These are phyloP conservation scores for Peromyscus maniculatus DNA, from an alignment of 2,113 vertebrate species.

Conservation along the genomic window DNA sequence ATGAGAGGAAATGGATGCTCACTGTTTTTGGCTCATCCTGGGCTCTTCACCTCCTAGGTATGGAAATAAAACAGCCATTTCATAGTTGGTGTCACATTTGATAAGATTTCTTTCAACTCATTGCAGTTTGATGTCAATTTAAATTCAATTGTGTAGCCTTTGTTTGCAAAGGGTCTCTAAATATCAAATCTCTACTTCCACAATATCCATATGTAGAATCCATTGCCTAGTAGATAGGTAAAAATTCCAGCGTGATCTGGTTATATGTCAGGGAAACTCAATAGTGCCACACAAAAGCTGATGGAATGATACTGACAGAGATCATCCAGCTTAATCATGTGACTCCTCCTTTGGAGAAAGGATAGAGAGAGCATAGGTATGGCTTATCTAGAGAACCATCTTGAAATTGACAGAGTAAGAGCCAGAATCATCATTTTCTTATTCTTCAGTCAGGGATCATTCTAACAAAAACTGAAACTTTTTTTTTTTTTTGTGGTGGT, in stretches of 20 bases:
- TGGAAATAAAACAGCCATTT: neutral
- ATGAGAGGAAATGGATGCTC: neutral
- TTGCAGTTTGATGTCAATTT: neutral
- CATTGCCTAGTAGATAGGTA: neutral
- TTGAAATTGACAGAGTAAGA: neutral
- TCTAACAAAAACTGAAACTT: neutral
- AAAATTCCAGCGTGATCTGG: neutral
- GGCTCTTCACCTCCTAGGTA: neutral
- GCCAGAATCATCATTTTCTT: neutral
- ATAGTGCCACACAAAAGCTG: neutral
- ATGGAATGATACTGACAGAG: neutral
- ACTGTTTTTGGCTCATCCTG: neutral
- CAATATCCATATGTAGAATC: neutral
- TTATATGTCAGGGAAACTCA: neutral
- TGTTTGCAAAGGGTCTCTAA: neutral
- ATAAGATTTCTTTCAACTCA: neutral
- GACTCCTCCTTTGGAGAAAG: conserved; percentile 5
- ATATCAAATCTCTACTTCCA: neutral
- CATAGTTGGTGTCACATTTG: neutral
- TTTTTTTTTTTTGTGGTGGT: neutral
- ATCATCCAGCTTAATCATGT: neutral
- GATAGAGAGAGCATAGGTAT: neutral
- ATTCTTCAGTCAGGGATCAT: neutral
- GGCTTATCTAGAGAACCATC: neutral
- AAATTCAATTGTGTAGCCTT: neutral